A percentile compares a stretch with the other conserved stretches of the same genome.
phyloP scores from a whole-genome alignment of 1,140 invertebrate genomes.

The Megalopta genalis region DNA sequence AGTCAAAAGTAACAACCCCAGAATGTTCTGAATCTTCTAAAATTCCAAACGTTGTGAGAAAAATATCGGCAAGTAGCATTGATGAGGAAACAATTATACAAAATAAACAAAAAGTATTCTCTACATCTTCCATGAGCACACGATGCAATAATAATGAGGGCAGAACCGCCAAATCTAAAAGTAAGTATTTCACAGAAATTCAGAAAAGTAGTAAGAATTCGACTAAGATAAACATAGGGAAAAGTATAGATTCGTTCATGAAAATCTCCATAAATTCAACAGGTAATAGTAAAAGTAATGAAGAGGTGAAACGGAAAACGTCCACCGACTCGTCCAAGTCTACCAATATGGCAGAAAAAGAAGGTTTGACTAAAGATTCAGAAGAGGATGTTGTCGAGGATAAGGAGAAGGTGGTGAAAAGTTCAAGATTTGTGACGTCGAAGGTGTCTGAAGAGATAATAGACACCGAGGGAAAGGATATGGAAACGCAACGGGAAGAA shows the following conservation, averaged over 20 bases:
- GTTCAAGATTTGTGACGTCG: constrained; percentile 75
- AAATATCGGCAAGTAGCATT: constrained; percentile 28
- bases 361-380: constrained; percentile 16
- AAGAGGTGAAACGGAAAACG: constrained; percentile 40
- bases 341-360: constrained; percentile 30
- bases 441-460: constrained; percentile 67
- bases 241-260: constrained; percentile 30
- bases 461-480: constrained; percentile 64
- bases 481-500: constrained; percentile 62
- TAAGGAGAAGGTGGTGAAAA: constrained; percentile 66
- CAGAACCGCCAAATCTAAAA: constrained; percentile 35
- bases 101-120: constrained; percentile 51
- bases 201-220: constrained; percentile 51
- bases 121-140: constrained; percentile 25
- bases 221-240: constrained; percentile 46
- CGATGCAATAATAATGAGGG: constrained; percentile 42
- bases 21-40: constrained; percentile 40
- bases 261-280: constrained; percentile 28
- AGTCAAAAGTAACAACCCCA: constrained; percentile 53
- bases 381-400: constrained; percentile 4
- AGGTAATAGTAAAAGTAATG: constrained; percentile 34
- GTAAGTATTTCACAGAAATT: constrained; percentile 46
- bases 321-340: constrained; percentile 20
- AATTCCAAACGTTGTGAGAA: constrained; percentile 10
- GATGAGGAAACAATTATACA: constrained; percentile 44